Conservation (phyloP, 1,140 invertebrate genomes). For the Mactra quadrangularis region DNA sequence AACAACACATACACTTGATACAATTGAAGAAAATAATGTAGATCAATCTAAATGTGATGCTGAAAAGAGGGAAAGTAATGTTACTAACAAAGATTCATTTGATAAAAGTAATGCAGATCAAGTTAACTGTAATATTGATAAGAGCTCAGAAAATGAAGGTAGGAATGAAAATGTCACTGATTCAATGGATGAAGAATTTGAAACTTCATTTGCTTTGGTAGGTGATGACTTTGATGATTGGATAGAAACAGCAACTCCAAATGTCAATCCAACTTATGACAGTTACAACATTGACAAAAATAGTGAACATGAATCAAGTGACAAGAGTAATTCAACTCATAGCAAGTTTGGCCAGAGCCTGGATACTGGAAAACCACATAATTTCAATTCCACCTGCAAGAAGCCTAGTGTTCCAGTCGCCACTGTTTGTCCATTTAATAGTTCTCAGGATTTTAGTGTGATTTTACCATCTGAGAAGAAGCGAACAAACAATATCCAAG, state of each 20-base stretch:
- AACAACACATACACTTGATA: neutral
- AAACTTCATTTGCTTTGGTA: conserved; percentile 42
- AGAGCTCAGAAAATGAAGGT: neutral
- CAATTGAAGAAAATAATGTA: neutral
- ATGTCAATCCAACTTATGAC: no score
- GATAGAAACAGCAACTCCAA: conserved; percentile 21
- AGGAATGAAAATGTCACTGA: neutral
- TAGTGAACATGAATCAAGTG: no score
- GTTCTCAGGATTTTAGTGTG: neutral
- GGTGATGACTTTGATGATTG: conserved; percentile 56
- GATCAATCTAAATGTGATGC: conserved; percentile 2
- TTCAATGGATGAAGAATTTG: conserved; percentile 1
- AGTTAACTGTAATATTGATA: neutral
- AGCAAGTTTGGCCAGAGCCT: no score
- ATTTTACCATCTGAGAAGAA: neutral
- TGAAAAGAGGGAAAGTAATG: neutral
- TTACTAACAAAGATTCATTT: neutral
- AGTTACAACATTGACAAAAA: no score
- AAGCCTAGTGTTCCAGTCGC: conserved; percentile 22
- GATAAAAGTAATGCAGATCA: neutral
- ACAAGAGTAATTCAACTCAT: no score
- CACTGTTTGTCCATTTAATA: conserved; percentile 16
- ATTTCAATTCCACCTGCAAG: neutral
- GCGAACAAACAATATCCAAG: neutral
- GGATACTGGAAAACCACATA: no score